Evolutionary conservation across 1,140 invertebrate species (phyloP).

Genomic region (Tetranychus urticae): DNA sequence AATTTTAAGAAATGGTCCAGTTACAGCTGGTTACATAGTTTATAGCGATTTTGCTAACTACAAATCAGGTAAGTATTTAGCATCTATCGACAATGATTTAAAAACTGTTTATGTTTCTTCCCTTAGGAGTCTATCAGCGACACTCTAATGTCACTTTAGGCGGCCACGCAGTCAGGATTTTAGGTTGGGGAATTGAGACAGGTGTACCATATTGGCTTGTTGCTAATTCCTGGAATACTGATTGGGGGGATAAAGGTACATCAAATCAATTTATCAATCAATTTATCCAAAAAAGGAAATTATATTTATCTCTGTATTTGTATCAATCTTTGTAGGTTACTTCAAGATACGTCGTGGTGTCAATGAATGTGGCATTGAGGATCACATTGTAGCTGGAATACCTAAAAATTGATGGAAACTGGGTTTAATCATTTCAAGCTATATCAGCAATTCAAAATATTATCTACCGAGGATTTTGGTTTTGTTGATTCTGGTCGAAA

Average conservation of each 20-base stretch:
- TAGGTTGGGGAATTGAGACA: slow-evolving; percentile 20
- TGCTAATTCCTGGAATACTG: slow-evolving; percentile 16
- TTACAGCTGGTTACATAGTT: slow-evolving; percentile 28
- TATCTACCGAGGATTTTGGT: no score
- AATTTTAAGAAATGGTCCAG: slow-evolving; percentile 26
- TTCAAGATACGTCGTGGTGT: slow-evolving; percentile 27
- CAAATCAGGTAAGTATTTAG: slow-evolving; percentile 28
- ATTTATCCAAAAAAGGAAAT: not conserved
- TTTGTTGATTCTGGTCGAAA: no score
- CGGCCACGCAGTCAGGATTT: not conserved
- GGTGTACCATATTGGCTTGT: slow-evolving; percentile 21
- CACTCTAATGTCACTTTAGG: slow-evolving; percentile 35
- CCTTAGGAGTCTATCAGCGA: slow-evolving; percentile 56
- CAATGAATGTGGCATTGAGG: slow-evolving; percentile 65
- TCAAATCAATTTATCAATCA: slow-evolving; percentile 10
- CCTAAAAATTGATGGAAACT: slow-evolving; percentile 22
- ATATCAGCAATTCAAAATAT: no score
- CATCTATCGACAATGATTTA: no score
- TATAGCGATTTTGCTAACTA: slow-evolving; percentile 29
- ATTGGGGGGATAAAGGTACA: not conserved
- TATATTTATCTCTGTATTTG: not conserved
- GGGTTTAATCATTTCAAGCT: no score
- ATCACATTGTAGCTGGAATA: slow-evolving; percentile 44
- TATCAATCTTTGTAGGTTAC: not conserved
- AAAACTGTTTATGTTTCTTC: not conserved